Evolutionary conservation across 1,140 invertebrate species (phyloP).

Genomic region (Cylas formicarius): DNA sequence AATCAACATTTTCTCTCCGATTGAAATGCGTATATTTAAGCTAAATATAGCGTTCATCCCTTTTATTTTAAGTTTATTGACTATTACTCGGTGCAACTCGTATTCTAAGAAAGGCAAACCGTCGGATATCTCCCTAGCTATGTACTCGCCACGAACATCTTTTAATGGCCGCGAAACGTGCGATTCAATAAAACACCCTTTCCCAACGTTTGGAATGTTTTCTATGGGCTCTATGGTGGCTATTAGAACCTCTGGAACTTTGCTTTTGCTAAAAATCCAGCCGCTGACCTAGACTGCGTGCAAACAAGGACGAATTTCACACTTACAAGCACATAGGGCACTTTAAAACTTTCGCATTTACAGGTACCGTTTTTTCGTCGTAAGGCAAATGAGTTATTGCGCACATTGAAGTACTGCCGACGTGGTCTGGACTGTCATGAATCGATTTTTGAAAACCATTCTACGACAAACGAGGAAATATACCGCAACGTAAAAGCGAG

Average conservation of each 20-base stretch:
- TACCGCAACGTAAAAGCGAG: no score
- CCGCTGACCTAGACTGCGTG: not conserved
- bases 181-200: conserved; percentile 68
- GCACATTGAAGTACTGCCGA: conserved; percentile 31
- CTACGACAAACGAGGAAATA: conserved; percentile 14
- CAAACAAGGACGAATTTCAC: not conserved
- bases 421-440: conserved; percentile 35
- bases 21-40: conserved; percentile 71
- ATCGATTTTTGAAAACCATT: conserved; percentile 18
- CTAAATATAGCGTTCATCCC: conserved; percentile 92
- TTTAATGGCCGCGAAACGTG: conserved; percentile 73
- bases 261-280: conserved; percentile 54
- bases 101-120: conserved; percentile 92
- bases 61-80: conserved; percentile 86
- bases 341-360: conserved; percentile 39
- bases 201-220: conserved; percentile 64
- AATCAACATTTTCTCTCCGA: conserved; percentile 82
- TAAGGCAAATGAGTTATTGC: conserved; percentile 76
- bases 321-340: conserved; percentile 35
- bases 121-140: conserved; percentile 90
- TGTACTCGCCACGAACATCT: conserved; percentile 75
- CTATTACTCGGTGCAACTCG: conserved; percentile 83
- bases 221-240: conserved; percentile 81
- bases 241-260: conserved; percentile 85
- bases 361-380: conserved; percentile 60